phyloP scores from a whole-genome alignment of 2,888 invertebrate species.

The Melanostoma scalare region DNA sequence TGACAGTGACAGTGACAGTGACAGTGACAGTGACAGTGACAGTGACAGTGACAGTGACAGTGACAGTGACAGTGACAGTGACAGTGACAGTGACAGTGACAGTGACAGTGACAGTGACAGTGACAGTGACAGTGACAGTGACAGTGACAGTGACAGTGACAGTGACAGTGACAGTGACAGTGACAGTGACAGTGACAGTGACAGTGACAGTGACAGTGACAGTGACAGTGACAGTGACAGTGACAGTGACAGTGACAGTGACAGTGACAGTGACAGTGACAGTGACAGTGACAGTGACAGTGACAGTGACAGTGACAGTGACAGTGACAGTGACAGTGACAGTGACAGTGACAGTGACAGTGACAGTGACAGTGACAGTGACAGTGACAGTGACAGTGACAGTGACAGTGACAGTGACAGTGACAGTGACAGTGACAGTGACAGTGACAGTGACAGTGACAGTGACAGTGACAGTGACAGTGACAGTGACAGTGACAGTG shows the following conservation, averaged over 20 bases:
- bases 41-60: neutral
- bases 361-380: neutral
- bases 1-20: neutral
- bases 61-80: neutral
- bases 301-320: neutral
- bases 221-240: neutral
- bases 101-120: neutral
- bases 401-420: neutral
- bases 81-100: neutral
- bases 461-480: neutral
- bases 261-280: constrained; percentile 1
- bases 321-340: neutral
- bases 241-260: neutral
- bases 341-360: neutral
- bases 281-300: neutral
- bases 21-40: neutral
- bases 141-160: constrained; percentile 3
- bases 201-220: constrained; percentile 1
- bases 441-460: neutral
- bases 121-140: neutral
- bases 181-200: neutral
- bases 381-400: neutral
- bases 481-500: neutral
- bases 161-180: neutral
- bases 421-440: neutral